Evolutionary conservation across 35 echinoderm and acorn worm species (phyloP).

Genomic region (Ptychodera flava): DNA sequence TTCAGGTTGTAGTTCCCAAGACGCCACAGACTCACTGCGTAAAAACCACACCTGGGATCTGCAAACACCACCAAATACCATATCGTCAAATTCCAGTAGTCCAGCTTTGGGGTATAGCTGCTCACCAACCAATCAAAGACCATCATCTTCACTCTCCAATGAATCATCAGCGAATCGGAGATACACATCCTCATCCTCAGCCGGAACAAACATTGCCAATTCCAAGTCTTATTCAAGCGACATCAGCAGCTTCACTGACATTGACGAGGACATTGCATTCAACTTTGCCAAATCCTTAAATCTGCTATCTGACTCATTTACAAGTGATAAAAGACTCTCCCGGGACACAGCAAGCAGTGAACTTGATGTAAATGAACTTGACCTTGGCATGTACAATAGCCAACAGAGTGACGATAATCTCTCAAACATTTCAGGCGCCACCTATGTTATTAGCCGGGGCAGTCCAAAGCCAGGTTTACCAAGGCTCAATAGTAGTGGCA

Average conservation of each 20-base stretch:
- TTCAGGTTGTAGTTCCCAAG: neutral
- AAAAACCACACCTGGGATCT: neutral
- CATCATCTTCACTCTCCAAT: neutral
- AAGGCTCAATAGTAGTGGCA: neutral
- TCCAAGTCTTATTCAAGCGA: neutral
- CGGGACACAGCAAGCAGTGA: neutral
- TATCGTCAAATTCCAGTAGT: neutral
- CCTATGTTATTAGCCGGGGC: neutral
- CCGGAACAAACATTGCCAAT: neutral
- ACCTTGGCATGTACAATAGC: neutral
- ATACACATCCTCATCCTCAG: neutral
- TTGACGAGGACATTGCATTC: neutral
- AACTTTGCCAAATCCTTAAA: neutral
- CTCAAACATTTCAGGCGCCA: neutral
- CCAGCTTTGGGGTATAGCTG: neutral
- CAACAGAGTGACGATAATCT: neutral
- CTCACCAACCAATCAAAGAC: neutral
- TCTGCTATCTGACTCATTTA: neutral
- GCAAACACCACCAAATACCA: neutral
- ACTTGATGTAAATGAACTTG: neutral
- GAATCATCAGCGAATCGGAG: neutral
- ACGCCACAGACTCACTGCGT: neutral
- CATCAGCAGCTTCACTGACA: neutral
- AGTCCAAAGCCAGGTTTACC: neutral
- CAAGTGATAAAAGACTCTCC: neutral